Conservation (phyloP, 2,113 vertebrate genomes). For the Stigmatopora argus region DNA sequence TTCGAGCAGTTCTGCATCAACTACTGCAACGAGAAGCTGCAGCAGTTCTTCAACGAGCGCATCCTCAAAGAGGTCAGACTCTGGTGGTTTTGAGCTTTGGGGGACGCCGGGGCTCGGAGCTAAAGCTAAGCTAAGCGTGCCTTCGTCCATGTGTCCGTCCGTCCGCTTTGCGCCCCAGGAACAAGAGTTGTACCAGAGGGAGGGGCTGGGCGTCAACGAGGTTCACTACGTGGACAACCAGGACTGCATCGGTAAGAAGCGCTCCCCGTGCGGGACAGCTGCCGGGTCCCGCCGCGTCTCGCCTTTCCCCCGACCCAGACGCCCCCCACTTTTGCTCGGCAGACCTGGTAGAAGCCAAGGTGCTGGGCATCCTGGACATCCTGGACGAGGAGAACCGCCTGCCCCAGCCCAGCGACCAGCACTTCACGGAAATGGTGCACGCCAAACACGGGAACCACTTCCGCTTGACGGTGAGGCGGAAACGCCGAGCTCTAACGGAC, state of each 20-base stretch:
- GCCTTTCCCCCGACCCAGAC: too few species aligned
- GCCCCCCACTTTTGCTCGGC: neutral
- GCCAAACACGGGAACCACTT: conserved; percentile 95
- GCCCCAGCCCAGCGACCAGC: conserved; percentile 93
- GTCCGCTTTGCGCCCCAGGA: conserved; percentile 67
- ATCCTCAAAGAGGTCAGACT: conserved; percentile 93
- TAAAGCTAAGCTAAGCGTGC: too few species aligned
- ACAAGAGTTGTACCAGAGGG: conserved; percentile 93
- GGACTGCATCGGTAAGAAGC: conserved; percentile 87
- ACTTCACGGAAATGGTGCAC: conserved; percentile 89
- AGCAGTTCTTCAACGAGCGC: conserved; percentile 98
- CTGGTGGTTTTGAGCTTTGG: neutral
- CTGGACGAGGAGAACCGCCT: conserved; percentile 97
- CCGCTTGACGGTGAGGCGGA: conserved; percentile 82
- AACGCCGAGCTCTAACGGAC: too few species aligned
- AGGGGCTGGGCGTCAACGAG: conserved; percentile 95
- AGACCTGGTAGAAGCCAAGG: conserved; percentile 95
- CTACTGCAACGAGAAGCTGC: conserved; percentile 98
- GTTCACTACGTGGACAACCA: conserved; percentile 98
- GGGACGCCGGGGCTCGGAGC: too few species aligned
- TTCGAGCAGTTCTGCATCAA: conserved; percentile 99
- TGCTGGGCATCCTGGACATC: conserved; percentile 92
- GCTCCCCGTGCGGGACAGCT: neutral
- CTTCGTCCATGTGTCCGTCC: too few species aligned
- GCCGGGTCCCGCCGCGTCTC: too few species aligned